These are phyloP conservation scores for Creontiades dilutus DNA, from an alignment of 2,888 invertebrate genomes.

Conservation along the genomic window DNA sequence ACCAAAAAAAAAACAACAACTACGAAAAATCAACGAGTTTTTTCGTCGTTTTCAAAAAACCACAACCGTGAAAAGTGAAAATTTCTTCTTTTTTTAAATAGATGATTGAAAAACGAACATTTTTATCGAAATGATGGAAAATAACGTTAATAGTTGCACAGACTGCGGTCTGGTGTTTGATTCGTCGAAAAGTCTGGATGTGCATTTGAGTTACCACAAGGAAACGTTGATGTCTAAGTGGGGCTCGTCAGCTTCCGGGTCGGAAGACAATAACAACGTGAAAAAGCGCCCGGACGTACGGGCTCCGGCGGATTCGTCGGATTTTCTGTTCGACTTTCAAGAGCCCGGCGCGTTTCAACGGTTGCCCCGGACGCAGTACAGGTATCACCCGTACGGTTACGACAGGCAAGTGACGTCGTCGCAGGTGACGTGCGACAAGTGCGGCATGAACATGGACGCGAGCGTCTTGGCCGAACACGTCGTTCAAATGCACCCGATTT, in stretches of 20 bases:
- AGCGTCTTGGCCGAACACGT: constrained; percentile 87
- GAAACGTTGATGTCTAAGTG: constrained; percentile 88
- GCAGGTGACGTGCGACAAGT: constrained; percentile 90
- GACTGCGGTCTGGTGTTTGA: constrained; percentile 88
- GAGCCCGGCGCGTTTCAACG: constrained; percentile 78
- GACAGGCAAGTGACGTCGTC: constrained; percentile 79
- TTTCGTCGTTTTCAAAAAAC: constrained; percentile 7
- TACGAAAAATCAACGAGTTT: neutral
- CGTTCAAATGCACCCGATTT: constrained; percentile 83
- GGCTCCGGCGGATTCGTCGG: constrained; percentile 87
- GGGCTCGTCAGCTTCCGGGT: constrained; percentile 82
- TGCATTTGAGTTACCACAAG: constrained; percentile 89
- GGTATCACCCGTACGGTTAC: constrained; percentile 75
- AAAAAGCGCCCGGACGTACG: constrained; percentile 72
- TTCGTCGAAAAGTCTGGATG: constrained; percentile 87
- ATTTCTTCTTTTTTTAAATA: neutral
- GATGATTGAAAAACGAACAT: constrained; percentile 9
- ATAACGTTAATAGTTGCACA: constrained; percentile 82
- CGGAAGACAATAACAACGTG: constrained; percentile 79
- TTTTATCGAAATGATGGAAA: constrained; percentile 53
- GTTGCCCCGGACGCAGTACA: constrained; percentile 70
- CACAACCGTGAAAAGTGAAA: neutral
- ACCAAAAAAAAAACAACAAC: neutral
- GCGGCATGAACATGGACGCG: constrained; percentile 88
- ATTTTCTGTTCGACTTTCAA: constrained; percentile 80